phyloP scores from a whole-genome alignment of 92 coral and sea anemone genomes.

The Heliopora coerulea region DNA sequence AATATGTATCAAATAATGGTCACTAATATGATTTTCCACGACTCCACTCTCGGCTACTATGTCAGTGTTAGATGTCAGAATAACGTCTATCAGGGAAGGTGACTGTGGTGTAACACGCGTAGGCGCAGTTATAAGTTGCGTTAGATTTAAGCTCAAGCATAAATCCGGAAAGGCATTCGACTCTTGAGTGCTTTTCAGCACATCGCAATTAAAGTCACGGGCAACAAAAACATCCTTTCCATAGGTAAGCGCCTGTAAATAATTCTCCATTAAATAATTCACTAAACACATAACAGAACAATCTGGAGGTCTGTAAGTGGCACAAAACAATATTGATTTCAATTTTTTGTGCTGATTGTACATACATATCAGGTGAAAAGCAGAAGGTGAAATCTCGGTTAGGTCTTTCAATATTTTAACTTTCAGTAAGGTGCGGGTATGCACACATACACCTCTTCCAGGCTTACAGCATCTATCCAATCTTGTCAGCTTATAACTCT shows the following conservation, averaged over 20 bases:
- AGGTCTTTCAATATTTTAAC: background rate
- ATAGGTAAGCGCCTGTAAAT: constrained; percentile 48
- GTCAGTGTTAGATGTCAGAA: constrained; percentile 13
- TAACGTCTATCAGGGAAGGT: constrained; percentile 6
- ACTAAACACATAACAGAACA: constrained; percentile 56
- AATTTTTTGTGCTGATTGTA: constrained; percentile 40
- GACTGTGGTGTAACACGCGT: constrained; percentile 5
- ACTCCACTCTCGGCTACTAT: background rate
- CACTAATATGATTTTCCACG: constrained; percentile 6
- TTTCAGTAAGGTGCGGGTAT: background rate
- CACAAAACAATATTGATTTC: constrained; percentile 50
- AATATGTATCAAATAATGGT: background rate
- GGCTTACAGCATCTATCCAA: constrained; percentile 33
- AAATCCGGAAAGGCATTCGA: too few species aligned
- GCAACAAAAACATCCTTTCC: constrained; percentile 49
- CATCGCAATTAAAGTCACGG: too few species aligned
- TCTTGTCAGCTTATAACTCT: constrained; percentile 9
- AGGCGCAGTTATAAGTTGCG: constrained; percentile 22
- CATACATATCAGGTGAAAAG: constrained; percentile 59
- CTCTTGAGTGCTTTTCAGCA: too few species aligned
- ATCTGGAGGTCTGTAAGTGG: constrained; percentile 14
- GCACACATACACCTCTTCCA: constrained; percentile 50
- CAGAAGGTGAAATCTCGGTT: background rate
- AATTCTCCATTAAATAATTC: constrained; percentile 47
- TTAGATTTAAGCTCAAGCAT: too few species aligned